Evolutionary conservation across 2,113 vertebrate genomes (phyloP).

Genomic region (Aramus guarauna): DNA sequence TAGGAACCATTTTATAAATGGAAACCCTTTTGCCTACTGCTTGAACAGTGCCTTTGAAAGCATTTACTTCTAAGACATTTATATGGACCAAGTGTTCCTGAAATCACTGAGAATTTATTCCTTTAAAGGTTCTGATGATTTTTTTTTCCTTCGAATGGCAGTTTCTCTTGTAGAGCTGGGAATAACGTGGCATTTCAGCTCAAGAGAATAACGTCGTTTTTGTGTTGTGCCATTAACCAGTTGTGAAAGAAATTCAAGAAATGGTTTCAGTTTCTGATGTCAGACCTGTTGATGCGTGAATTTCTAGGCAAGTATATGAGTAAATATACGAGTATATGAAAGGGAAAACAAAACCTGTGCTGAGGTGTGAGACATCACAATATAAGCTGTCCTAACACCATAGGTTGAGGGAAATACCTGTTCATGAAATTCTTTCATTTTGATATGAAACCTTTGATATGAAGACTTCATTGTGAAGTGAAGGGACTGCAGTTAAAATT

Average conservation of each 20-base stretch:
- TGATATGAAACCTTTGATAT: neutral
- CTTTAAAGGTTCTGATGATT: neutral
- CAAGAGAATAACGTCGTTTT: neutral
- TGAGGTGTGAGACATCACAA: neutral
- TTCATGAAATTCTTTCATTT: neutral
- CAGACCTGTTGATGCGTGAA: neutral
- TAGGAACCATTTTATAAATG: conserved; percentile 10
- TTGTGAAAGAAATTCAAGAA: neutral
- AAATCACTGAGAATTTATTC: neutral
- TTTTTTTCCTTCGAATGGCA: neutral
- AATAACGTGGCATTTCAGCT: neutral
- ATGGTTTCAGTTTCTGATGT: neutral
- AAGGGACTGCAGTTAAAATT: neutral
- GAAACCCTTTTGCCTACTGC: neutral
- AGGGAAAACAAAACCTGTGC: neutral
- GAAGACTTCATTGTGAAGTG: neutral
- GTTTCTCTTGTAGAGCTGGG: neutral
- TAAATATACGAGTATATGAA: neutral
- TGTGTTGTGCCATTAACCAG: neutral
- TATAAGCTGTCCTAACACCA: neutral
- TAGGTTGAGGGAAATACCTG: neutral
- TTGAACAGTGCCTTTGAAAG: conserved; percentile 11
- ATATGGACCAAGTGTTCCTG: neutral
- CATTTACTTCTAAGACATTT: neutral
- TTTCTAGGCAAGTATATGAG: neutral